phyloP scores from a whole-genome alignment of 2,797 vertebrate species.

The Coendou prehensilis region DNA sequence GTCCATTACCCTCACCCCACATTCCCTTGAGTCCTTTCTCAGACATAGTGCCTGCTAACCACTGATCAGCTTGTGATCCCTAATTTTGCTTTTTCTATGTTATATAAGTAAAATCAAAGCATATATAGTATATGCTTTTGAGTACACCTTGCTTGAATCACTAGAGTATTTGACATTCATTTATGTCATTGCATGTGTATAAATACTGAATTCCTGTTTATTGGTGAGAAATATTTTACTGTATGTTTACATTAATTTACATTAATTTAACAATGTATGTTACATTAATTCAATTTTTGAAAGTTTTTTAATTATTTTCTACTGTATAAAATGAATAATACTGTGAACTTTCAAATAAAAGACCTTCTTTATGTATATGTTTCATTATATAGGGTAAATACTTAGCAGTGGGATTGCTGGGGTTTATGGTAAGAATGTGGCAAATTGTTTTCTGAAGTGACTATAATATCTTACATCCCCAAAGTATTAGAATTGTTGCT shows the following conservation, averaged over 20 bases:
- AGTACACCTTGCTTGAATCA: background rate
- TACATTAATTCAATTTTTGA: background rate
- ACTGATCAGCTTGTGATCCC: background rate
- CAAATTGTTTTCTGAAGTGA: background rate
- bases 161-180: background rate
- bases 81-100: background rate
- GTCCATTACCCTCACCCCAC: background rate
- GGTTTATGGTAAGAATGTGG: background rate
- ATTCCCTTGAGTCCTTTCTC: background rate
- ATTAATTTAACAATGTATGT: background rate
- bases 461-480: background rate
- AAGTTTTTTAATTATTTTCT: background rate
- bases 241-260: background rate
- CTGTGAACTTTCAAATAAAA: background rate
- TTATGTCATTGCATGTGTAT: background rate
- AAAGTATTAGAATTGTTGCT: background rate
- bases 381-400: background rate
- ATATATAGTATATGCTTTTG: background rate
- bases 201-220: background rate
- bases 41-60: background rate
- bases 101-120: background rate
- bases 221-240: background rate
- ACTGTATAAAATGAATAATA: background rate
- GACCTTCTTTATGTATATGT: background rate
- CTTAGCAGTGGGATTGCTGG: background rate